A percentile compares a stretch with the other conserved stretches of the same genome.
These are phyloP conservation scores for Miltochrista miniata DNA, from an alignment of 2,888 invertebrate genomes.

Conservation along the genomic window DNA sequence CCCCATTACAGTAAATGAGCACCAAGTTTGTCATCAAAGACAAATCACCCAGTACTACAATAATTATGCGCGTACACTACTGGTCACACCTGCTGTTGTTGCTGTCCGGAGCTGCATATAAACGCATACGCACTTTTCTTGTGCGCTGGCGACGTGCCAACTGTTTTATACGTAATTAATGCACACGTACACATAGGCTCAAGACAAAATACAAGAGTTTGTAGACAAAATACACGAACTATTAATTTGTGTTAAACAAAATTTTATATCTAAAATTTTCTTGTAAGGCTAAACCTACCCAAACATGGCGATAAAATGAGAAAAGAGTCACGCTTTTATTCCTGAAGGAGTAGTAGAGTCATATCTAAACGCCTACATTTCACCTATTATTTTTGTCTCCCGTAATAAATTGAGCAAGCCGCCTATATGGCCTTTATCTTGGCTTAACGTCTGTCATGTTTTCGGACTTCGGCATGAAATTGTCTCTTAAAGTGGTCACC, in stretches of 20 bases:
- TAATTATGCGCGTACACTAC: neutral
- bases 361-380: too few species aligned
- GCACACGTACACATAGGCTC: neutral
- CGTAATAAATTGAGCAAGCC: too few species aligned
- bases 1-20: too few species aligned
- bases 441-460: too few species aligned
- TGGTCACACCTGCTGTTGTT: constrained; percentile 4
- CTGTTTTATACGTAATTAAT: constrained; percentile 8
- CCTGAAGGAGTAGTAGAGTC: too few species aligned
- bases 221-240: constrained; percentile 2
- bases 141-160: constrained; percentile 3
- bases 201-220: constrained; percentile 6
- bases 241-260: neutral
- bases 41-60: neutral
- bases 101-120: neutral
- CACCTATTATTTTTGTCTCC: too few species aligned
- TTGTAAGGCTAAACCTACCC: too few species aligned
- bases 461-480: too few species aligned
- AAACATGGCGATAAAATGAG: too few species aligned
- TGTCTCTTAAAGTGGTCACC: too few species aligned
- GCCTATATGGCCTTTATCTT: too few species aligned
- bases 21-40: neutral
- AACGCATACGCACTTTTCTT: neutral
- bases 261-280: neutral
- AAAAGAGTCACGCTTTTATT: neutral